Conservation (phyloP, 1,140 invertebrate genomes). For the Pteromalus puparum region DNA sequence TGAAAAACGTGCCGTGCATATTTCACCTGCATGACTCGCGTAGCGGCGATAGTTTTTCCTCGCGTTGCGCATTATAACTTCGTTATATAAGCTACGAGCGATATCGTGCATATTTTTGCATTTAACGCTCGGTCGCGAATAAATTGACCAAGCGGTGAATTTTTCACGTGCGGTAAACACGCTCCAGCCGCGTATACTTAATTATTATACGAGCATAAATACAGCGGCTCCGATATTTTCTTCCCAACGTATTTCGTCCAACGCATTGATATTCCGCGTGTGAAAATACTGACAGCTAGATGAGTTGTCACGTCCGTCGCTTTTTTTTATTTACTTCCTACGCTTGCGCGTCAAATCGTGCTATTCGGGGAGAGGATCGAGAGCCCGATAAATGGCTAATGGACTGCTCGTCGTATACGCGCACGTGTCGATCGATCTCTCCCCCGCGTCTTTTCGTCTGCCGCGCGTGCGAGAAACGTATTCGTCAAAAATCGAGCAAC, state of each 20-base stretch:
- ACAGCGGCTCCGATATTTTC: too few relatives aligned
- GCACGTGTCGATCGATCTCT: constrained; percentile 23
- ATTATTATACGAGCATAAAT: neutral
- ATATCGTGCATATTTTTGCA: neutral
- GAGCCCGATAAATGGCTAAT: constrained; percentile 34
- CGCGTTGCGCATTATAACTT: neutral
- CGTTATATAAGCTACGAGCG: neutral
- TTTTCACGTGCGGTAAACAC: neutral
- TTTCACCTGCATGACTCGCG: constrained; percentile 25
- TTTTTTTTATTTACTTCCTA: too few relatives aligned
- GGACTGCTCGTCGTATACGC: neutral
- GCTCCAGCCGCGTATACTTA: neutral
- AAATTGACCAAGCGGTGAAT: neutral
- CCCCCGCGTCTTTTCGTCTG: too few relatives aligned
- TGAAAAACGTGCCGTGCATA: constrained; percentile 39
- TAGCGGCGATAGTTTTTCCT: constrained; percentile 35
- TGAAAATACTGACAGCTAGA: too few relatives aligned
- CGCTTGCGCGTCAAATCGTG: too few relatives aligned
- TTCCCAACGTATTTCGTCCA: too few relatives aligned
- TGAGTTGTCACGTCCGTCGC: too few relatives aligned
- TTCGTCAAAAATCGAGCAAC: neutral
- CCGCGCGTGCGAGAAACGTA: too few relatives aligned
- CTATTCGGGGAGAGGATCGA: neutral
- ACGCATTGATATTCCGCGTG: too few relatives aligned
- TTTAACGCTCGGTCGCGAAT: too few relatives aligned